Evolutionary conservation across 2,113 vertebrate species (phyloP).

Genomic region (Lampris incognitus): DNA sequence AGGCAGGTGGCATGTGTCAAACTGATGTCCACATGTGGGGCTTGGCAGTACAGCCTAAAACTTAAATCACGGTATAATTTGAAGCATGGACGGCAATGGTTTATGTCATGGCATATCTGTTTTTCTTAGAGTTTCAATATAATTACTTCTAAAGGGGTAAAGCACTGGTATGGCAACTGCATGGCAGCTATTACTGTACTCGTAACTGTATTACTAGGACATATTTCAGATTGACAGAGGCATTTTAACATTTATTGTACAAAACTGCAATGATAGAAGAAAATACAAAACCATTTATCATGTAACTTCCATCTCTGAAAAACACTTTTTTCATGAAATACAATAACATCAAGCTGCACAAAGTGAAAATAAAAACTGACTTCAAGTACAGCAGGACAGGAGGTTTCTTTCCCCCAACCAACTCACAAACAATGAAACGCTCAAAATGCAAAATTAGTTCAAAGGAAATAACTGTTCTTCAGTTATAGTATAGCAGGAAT

Average conservation of each 20-base stretch:
- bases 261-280: neutral
- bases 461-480: neutral
- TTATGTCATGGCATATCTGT: neutral
- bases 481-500: neutral
- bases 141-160: neutral
- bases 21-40: neutral
- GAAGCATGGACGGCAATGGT: neutral
- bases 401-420: neutral
- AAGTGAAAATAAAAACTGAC: neutral
- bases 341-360: neutral
- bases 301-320: too few relatives aligned
- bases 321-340: neutral
- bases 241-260: neutral
- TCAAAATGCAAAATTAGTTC: slow-evolving; percentile 7
- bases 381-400: neutral
- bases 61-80: neutral
- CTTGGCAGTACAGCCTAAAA: neutral
- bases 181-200: too few relatives aligned
- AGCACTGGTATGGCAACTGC: neutral
- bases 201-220: neutral
- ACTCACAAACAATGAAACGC: neutral
- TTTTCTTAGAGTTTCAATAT: slow-evolving; percentile 5
- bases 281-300: neutral
- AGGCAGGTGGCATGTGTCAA: too few relatives aligned
- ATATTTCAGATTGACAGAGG: neutral